Conservation (phyloP, 2,113 vertebrate species). For the Crocuta crocuta region DNA sequence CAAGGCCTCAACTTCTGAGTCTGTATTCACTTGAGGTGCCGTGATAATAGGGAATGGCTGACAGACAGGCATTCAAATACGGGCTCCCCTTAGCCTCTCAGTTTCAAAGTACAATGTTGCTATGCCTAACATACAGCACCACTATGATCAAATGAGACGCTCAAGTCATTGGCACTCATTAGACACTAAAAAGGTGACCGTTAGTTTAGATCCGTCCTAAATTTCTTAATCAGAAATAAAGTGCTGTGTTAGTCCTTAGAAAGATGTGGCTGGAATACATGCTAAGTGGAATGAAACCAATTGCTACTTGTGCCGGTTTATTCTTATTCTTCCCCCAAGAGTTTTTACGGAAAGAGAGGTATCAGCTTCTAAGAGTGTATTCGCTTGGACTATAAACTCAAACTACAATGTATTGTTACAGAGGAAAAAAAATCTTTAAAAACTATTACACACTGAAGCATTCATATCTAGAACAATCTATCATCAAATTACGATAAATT, state of each 20-base stretch:
- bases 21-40: neutral
- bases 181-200: neutral
- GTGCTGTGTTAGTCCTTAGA: neutral
- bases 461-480: neutral
- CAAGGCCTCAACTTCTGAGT: neutral
- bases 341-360: neutral
- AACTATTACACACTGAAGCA: neutral
- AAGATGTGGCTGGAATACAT: neutral
- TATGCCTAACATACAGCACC: neutral
- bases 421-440: neutral
- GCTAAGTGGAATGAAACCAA: neutral
- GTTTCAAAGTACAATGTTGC: neutral
- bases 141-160: neutral
- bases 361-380: neutral
- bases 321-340: neutral
- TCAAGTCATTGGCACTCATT: neutral
- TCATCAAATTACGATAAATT: neutral
- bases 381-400: slow-evolving; percentile 7
- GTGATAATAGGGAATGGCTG: neutral
- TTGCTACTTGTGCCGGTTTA: neutral
- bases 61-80: neutral
- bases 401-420: slow-evolving; percentile 24
- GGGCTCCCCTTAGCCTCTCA: neutral
- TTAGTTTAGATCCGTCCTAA: neutral
- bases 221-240: neutral